Evolutionary conservation across 2,113 vertebrate species (phyloP), one percentile per base, ranked within the genome.

Genomic region (Girardinichthys multiradiatus): DNA sequence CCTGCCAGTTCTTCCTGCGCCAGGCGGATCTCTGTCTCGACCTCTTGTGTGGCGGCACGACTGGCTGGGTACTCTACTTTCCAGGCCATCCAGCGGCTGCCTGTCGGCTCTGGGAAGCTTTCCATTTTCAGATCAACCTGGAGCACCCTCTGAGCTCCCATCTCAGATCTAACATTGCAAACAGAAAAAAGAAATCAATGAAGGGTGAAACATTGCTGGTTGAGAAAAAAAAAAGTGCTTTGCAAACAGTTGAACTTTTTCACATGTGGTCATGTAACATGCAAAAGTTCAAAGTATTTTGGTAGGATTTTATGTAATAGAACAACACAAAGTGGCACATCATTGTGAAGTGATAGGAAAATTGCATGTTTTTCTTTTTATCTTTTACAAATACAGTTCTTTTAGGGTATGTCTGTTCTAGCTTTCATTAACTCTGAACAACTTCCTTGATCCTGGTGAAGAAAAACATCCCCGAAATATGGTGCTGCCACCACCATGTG

Each of bases 91-190:
- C 96, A 95, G 77, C 97, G 96, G 0, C 96, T 96, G 74, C 96
- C 97, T 1, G 94, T 94, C 0, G 94, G 94, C 86, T 95, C 95
- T 82, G 95, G 95, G 84, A 96, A 95, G 72, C 93, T 94, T 85
- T 96, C 90, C 62, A 98, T 93, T 87, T 99, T 96, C 64, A 99
- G 96, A 90, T 94, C 95, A 93, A 99, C 93, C 92, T 96, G 96
- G 82, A 96, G 92, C 2, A 99, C 96, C 88, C 96, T 95, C 26
- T 90, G 95, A 91, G 95, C 94, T 5, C 90, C 87, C 5, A 88
- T 88, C 83, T 95, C 95, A 86, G 92, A 93, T 68, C 98, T 99
- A 92, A 86, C 82, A 77, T 78, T 42, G 45, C 11, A n/a, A 17
- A 79, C 27, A 19, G 51, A 8, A 57, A 63, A 12, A 54, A 64